Conservation (phyloP, 2,888 invertebrate species). For the Diabrotica balteata region DNA sequence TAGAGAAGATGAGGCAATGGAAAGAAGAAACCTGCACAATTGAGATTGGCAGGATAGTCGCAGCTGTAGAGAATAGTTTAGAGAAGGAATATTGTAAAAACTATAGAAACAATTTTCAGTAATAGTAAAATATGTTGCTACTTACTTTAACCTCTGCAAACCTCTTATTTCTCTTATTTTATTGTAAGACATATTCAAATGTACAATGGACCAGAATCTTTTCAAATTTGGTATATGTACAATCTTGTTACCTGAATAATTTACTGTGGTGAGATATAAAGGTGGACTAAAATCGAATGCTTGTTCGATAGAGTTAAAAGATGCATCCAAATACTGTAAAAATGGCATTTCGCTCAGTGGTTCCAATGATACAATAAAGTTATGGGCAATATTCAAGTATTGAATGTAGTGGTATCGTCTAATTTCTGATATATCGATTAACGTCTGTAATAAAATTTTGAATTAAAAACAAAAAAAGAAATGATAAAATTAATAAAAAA, state of each 20-base stretch:
- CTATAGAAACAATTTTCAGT: no score
- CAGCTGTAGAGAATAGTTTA: no score
- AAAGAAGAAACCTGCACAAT: no score
- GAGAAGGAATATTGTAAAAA: no score
- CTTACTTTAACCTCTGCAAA: constrained; percentile 64
- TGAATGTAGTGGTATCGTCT: constrained; percentile 66
- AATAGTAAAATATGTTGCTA: constrained; percentile 12
- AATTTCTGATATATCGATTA: constrained; percentile 64
- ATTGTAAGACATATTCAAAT: constrained; percentile 69
- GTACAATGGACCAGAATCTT: constrained; percentile 69
- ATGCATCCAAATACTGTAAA: constrained; percentile 66
- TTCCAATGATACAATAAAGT: constrained; percentile 63
- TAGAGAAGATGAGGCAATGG: no score
- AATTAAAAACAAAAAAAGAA: no score
- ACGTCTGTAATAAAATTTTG: constrained; percentile 44
- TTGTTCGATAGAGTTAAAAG: constrained; percentile 63
- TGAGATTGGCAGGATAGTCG: no score
- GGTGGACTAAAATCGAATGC: constrained; percentile 67
- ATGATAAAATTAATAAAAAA: no score
- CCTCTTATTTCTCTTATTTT: constrained; percentile 66
- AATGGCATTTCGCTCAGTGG: constrained; percentile 65
- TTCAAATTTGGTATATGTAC: constrained; percentile 64
- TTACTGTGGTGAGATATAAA: constrained; percentile 68
- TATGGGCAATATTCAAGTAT: constrained; percentile 68
- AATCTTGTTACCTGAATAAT: constrained; percentile 67